Percentiles rank a stretch among this genome's conserved stretches.
Evolutionary conservation across 2,888 invertebrate genomes (phyloP).

Genomic region (Silvanus unidentatus): DNA sequence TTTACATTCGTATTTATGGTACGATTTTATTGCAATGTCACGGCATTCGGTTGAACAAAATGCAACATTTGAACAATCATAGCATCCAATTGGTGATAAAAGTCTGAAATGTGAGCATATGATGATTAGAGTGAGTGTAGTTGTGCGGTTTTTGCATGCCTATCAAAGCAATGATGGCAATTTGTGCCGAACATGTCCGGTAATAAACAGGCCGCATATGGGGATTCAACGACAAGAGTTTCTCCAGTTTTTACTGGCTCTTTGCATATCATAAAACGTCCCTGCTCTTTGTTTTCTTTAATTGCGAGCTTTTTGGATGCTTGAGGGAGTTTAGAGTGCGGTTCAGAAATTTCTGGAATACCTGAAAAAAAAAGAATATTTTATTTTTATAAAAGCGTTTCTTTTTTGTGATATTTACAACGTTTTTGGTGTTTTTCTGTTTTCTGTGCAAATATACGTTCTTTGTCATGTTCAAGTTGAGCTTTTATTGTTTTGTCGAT

Average conservation of each 20-base stretch:
- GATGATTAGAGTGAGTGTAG: not conserved
- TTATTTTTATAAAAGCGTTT: not conserved
- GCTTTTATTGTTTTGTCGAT: constrained; percentile 28
- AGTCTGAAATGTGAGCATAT: constrained; percentile 50
- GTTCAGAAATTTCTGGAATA: not conserved
- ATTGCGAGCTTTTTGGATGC: constrained; percentile 8
- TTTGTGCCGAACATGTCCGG: constrained; percentile 71
- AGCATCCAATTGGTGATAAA: constrained; percentile 63
- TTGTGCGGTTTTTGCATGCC: constrained; percentile 46
- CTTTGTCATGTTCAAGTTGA: not conserved
- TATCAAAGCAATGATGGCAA: constrained; percentile 73
- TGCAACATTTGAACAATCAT: constrained; percentile 68
- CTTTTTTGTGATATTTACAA: not conserved
- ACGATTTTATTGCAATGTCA: constrained; percentile 57
- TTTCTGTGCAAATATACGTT: too few species aligned
- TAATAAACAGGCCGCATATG: constrained; percentile 67
- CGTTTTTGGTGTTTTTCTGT: not conserved
- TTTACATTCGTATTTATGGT: constrained; percentile 72
- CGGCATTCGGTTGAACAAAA: constrained; percentile 67
- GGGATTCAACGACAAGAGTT: constrained; percentile 63
- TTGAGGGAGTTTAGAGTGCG: too few species aligned
- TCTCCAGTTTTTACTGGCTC: constrained; percentile 62
- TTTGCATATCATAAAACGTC: constrained; percentile 65
- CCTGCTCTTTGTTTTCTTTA: constrained; percentile 56
- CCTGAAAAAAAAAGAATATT: not conserved